These are phyloP conservation scores for Ernsta delagoae DNA, from an alignment of 2,888 invertebrate genomes.

Conservation along the genomic window DNA sequence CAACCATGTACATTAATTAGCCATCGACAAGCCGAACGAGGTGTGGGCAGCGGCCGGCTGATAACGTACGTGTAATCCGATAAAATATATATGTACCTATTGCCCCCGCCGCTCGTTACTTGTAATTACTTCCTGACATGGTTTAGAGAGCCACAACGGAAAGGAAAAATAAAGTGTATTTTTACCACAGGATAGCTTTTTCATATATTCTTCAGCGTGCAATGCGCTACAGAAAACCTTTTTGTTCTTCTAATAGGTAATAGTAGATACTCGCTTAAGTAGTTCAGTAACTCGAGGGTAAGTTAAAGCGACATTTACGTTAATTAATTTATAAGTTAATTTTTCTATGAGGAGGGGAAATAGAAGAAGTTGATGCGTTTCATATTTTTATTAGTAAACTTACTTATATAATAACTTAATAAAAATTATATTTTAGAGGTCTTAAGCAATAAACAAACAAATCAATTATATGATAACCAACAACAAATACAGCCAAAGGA, in stretches of 20 bases:
- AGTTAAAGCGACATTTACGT: neutral
- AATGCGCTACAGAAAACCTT: neutral
- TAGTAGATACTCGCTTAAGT: neutral
- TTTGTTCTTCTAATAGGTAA: neutral
- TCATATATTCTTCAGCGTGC: neutral
- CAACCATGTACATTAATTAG: no score
- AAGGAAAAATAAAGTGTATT: slow-evolving; percentile 36
- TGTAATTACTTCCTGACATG: slow-evolving; percentile 62
- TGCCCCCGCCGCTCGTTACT: slow-evolving; percentile 64
- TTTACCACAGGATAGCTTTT: slow-evolving; percentile 36
- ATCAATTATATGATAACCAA: no score
- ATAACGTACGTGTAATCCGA: slow-evolving; percentile 76
- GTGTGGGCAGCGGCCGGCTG: slow-evolving; percentile 58
- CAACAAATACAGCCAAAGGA: neutral
- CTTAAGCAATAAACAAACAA: no score
- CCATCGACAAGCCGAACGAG: slow-evolving; percentile 39
- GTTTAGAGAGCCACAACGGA: slow-evolving; percentile 28
- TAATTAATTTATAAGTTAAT: neutral
- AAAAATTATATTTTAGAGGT: no score
- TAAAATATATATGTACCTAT: slow-evolving; percentile 72
- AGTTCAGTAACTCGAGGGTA: neutral
- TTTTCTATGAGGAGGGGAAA: neutral
- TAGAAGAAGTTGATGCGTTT: no score
- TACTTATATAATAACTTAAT: no score
- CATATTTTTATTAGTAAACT: no score